Base-by-base conservation (phyloP, 2,113 vertebrate species). In the Egretta garzetta region DNA sequence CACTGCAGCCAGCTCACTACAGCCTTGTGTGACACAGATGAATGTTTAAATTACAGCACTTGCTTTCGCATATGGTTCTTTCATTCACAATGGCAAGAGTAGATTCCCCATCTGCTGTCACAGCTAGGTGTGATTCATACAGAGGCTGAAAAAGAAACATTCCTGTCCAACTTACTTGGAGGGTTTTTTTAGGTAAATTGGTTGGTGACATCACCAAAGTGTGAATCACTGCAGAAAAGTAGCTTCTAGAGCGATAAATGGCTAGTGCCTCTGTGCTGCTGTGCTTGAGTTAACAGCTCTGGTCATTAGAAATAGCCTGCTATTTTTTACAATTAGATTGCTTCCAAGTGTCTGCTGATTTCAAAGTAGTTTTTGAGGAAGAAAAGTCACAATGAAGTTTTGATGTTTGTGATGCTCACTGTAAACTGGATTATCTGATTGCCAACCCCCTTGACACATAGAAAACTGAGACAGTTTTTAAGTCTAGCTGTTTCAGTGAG, bases 71-170 rank as follows among this genome's bases (percentile, higher is more conserved):
- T 58, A 86, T 58, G 62, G 62, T 21, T 66, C 84, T 50, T 86
- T 63, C 74, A 83, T 67, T 92, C 71, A 66, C 85, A 37, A 70
- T 4, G 2, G 30, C 70, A 55, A 8, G 28, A 66, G 91, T 49
- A 66, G 79, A 70, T 95, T 82, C 70, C 83, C 91, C 87, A 53
- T 91, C 91, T 94, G 86, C 73, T 96, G 52, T 68, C 80, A 87
- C 39, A 60, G 76, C 67, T 33, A 68, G 20, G 32, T 89, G 70
- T 97, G 96, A 96, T 79, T 97, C 96, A 97, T 85, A 30, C 32
- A 70, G 53, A 76, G 80, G 52, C 76, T 95, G 86, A 4, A 62
- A 84, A 95, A 80, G 71, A 86, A 94, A n/a, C 39, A 32, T 74
- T 80, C 70, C 21, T 56, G 27, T 53, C 80, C 33, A 63, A 28